Evolutionary conservation across 2,888 invertebrate species (phyloP), one percentile per base, ranked within the genome.

Genomic region (Barypeithes pellucidus): DNA sequence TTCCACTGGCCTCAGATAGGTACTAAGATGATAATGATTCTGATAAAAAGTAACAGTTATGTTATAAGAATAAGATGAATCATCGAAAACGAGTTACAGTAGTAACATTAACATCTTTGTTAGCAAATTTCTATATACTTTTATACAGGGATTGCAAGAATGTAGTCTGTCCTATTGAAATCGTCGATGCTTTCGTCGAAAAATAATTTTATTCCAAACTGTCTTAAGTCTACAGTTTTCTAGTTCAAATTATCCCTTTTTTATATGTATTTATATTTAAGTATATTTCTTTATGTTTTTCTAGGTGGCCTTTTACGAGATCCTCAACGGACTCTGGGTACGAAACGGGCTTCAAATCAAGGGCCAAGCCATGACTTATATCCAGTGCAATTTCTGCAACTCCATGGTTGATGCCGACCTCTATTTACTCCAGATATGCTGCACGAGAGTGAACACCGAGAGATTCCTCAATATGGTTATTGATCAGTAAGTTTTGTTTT

Each of bases 311-410:
- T 96, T 97, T 87, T 95, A 97, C 86, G 98, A 98, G 90, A 97
- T 99, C 81, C 89, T 97, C 73, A 94, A 94, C 75, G 96, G 96
- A 8, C 90, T 98, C 83, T 99, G 98, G 98, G 96, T 97, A 65
- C 91, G 98, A 77, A 99, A 98, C 87, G 99, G 98, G 0, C 89
- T 97, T 9, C 98, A 98, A 89, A 98, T 99, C 83, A 96, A 96
- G 86, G 98, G 98, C n/a, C 98, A 99, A 87, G 97, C 97, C 39
- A 98, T 98, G 97, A 97, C 98, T 16, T 99, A 99, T 87, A 96
- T 98, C 82, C 98, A 99, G 87, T 97, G 97, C 80, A 98, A 98
- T 87, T 98, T 99, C 88, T 98, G 98, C 88, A 98, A 98, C 87
- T 97, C 97, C 11, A 97, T 98, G 96, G 96, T 97, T 11, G 98